phyloP scores from a whole-genome alignment of 2,113 vertebrate species.

The Antechinus stuartii region DNA sequence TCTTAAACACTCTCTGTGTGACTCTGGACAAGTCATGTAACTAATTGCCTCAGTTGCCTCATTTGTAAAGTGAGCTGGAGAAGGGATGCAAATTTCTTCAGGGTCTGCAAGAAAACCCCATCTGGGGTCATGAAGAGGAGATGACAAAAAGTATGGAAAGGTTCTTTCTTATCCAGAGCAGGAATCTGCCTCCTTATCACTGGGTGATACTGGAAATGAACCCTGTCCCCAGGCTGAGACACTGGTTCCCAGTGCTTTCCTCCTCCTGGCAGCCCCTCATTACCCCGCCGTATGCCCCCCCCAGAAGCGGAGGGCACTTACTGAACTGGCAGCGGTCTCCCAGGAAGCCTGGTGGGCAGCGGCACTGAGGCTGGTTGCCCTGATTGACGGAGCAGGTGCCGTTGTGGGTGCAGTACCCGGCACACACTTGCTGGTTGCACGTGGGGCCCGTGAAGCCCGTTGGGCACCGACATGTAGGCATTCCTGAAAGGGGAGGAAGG shows the following conservation, averaged over 20 bases:
- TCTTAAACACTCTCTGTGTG: background rate
- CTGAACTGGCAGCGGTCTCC: conserved; percentile 97
- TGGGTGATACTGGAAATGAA: too few species aligned
- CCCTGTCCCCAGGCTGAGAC: background rate
- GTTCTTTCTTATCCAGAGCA: too few species aligned
- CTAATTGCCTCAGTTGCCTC: background rate
- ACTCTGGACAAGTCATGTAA: background rate
- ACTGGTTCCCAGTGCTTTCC: background rate
- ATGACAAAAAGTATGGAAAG: background rate
- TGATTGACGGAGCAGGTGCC: conserved; percentile 93
- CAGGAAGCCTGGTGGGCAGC: conserved; percentile 87
- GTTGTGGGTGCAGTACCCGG: conserved; percentile 91
- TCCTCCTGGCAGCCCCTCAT: background rate
- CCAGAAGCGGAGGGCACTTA: conserved; percentile 82
- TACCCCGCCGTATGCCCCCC: fast-evolving
- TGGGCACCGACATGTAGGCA: conserved; percentile 95
- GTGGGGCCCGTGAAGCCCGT: conserved; percentile 94
- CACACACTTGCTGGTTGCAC: conserved; percentile 92
- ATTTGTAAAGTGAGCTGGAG: background rate
- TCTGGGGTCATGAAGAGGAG: background rate
- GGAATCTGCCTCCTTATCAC: too few species aligned
- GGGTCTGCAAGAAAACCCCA: background rate
- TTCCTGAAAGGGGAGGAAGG: conserved; percentile 81
- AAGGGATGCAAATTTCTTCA: background rate
- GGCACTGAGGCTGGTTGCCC: conserved; percentile 96